Evolutionary conservation across 2,113 vertebrate species (phyloP).

Genomic region (Neolamprologus falcicula): DNA sequence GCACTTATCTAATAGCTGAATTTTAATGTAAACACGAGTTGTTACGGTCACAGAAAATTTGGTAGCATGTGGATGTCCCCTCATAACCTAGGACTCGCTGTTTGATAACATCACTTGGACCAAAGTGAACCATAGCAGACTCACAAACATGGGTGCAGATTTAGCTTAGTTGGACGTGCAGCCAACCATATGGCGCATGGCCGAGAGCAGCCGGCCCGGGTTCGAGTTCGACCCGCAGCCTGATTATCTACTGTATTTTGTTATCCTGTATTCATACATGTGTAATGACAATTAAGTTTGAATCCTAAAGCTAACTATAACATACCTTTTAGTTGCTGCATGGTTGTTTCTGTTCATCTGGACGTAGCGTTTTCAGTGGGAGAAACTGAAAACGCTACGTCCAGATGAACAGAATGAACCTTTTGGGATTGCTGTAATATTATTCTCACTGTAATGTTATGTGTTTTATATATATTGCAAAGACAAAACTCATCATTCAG

Average conservation of each 20-base stretch:
- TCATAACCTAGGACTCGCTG: not conserved
- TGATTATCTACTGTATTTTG: not conserved
- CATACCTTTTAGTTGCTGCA: not conserved
- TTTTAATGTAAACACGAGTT: not conserved
- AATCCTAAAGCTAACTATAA: not conserved
- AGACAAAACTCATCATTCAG: not conserved
- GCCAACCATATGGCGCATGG: not conserved
- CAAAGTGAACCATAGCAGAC: not conserved
- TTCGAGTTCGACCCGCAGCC: accelerated
- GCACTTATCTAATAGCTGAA: not conserved
- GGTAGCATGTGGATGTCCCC: not conserved
- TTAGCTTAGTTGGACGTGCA: not conserved
- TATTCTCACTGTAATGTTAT: not conserved
- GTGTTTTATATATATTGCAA: not conserved
- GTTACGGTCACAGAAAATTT: not conserved
- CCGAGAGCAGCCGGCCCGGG: not conserved
- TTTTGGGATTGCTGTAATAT: not conserved
- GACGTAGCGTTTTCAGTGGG: not conserved
- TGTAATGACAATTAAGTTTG: not conserved
- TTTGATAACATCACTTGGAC: not conserved
- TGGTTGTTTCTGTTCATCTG: not conserved
- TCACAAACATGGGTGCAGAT: not conserved
- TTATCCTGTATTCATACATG: not conserved
- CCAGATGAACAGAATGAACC: not conserved
- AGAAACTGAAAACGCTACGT: not conserved